A percentile compares a stretch with the other conserved stretches of the same genome.
Evolutionary conservation across 1,140 invertebrate species (phyloP).

Genomic region (Planococcus citri): DNA sequence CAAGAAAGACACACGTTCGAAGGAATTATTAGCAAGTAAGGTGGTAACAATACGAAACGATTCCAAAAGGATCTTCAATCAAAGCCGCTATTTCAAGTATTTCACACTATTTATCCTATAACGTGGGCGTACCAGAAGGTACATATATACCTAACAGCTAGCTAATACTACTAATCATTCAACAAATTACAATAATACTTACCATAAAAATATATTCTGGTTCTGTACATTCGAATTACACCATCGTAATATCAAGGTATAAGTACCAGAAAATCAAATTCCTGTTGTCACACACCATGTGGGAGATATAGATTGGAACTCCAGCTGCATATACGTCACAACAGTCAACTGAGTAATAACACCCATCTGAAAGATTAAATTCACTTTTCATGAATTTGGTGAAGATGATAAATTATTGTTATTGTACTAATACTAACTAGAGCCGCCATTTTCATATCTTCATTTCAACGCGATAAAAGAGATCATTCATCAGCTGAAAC

Average conservation of each 20-base stretch:
- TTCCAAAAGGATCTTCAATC: not conserved
- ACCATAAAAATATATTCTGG: not conserved
- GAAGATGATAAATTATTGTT: too few species aligned
- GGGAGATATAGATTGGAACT: not conserved
- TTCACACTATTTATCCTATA: not conserved
- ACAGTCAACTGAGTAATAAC: too few species aligned
- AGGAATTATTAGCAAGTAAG: not conserved
- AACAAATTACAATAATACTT: constrained; percentile 3
- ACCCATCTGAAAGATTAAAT: too few species aligned
- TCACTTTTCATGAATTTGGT: too few species aligned
- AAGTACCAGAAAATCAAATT: not conserved
- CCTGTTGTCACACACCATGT: not conserved
- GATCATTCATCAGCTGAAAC: too few species aligned
- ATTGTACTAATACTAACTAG: too few species aligned
- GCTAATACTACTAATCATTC: not conserved
- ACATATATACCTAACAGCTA: too few species aligned
- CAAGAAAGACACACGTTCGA: not conserved
- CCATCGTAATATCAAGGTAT: too few species aligned
- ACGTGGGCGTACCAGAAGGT: not conserved
- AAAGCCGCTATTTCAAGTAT: constrained; percentile 2
- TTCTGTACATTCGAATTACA: not conserved
- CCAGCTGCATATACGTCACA: too few species aligned
- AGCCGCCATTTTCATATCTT: too few species aligned
- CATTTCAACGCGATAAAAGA: too few species aligned
- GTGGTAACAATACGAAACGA: not conserved